Conservation (phyloP, 1,140 invertebrate genomes). For the Metaphire vulgaris region DNA sequence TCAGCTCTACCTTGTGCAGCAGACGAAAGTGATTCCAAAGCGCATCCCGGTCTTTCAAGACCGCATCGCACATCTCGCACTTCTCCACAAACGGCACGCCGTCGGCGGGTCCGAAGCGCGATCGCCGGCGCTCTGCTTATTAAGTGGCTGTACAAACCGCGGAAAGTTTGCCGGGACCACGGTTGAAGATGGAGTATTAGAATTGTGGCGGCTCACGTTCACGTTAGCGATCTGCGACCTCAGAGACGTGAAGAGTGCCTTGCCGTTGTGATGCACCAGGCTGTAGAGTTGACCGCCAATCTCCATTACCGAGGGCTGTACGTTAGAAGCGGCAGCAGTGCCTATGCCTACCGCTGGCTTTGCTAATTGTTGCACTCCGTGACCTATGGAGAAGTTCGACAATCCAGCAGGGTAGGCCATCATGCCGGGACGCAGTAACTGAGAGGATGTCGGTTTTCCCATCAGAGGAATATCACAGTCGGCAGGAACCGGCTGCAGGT, state of each 20-base stretch:
- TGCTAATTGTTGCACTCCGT: neutral
- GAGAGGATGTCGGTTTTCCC: neutral
- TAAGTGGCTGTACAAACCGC: neutral
- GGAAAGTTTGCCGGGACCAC: neutral
- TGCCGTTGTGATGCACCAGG: conserved; percentile 13
- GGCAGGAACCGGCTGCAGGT: conserved; percentile 26
- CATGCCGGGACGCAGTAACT: neutral
- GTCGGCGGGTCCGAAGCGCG: neutral
- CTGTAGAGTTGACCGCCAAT: conserved; percentile 15
- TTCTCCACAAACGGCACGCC: conserved; percentile 34
- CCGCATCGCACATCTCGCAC: conserved; percentile 49
- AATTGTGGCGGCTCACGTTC: neutral
- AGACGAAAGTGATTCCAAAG: conserved; percentile 48
- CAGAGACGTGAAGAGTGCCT: conserved; percentile 16
- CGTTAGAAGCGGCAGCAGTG: neutral
- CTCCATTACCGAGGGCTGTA: conserved; percentile 10
- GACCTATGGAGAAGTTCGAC: neutral
- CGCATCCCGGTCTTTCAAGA: conserved; percentile 47
- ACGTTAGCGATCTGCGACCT: neutral
- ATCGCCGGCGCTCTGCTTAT: neutral
- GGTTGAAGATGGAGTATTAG: neutral
- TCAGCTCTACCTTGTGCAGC: conserved; percentile 37
- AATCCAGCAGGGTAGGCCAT: neutral
- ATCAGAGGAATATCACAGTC: conserved; percentile 30
- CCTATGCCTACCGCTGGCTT: neutral